Conservation (phyloP, 1,140 invertebrate genomes). For the Ceratina australensis region DNA sequence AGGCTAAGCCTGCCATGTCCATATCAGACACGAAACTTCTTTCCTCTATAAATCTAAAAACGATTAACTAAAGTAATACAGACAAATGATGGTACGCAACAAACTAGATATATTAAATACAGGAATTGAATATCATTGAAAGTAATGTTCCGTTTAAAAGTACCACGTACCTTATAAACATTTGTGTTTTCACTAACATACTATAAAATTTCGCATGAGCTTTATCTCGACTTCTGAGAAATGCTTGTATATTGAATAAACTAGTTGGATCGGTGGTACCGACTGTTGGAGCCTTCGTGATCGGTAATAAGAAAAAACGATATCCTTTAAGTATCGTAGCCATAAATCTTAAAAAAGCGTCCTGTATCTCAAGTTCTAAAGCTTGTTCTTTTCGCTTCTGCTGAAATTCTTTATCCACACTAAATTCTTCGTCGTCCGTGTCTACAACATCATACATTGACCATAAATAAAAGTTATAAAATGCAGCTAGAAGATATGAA, state of each 20-base stretch:
- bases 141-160: neutral
- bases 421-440: slow-evolving; percentile 75
- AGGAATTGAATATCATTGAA: neutral
- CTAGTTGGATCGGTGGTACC: slow-evolving; percentile 96
- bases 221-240: slow-evolving; percentile 86
- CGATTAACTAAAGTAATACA: slow-evolving; percentile 7
- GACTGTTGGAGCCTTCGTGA: slow-evolving; percentile 95
- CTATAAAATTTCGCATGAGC: slow-evolving; percentile 95
- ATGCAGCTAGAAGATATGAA: neutral
- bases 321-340: slow-evolving; percentile 96
- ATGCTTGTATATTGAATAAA: slow-evolving; percentile 95
- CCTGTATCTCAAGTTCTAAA: slow-evolving; percentile 96
- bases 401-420: slow-evolving; percentile 86
- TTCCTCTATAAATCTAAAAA: slow-evolving; percentile 96
- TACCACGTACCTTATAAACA: slow-evolving; percentile 87
- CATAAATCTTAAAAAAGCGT: slow-evolving; percentile 98
- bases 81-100: neutral
- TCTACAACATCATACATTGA: slow-evolving; percentile 40
- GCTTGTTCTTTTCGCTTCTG: slow-evolving; percentile 87
- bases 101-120: neutral
- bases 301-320: slow-evolving; percentile 93
- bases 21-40: slow-evolving; percentile 98
- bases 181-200: slow-evolving; percentile 95
- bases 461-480: neutral
- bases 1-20: slow-evolving; percentile 91